phyloP scores from a whole-genome alignment of 2,113 vertebrate genomes.

The Pygoscelis antarcticus region DNA sequence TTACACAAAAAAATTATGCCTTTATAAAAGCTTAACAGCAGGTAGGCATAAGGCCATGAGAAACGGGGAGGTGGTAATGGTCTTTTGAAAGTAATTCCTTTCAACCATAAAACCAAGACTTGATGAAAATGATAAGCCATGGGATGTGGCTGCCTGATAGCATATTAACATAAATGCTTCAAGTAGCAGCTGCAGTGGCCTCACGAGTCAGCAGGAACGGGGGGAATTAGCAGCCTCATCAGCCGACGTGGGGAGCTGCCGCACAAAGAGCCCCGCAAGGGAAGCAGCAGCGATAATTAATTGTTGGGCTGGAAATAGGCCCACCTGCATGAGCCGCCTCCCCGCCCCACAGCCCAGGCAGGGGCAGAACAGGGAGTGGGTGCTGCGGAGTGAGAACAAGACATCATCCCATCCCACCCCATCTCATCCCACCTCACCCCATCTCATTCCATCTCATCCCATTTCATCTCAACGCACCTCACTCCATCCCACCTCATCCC shows the following conservation, averaged over 20 bases:
- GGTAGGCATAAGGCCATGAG: slow-evolving; percentile 59
- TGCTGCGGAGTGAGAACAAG: neutral
- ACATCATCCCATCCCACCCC: accelerated
- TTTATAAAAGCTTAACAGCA: slow-evolving; percentile 73
- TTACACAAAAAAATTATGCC: slow-evolving; percentile 46
- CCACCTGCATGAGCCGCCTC: neutral
- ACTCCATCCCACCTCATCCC: neutral
- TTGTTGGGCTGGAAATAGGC: neutral
- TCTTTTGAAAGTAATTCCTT: slow-evolving; percentile 71
- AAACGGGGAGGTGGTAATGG: slow-evolving; percentile 69
- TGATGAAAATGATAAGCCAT: slow-evolving; percentile 67
- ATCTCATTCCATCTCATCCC: neutral
- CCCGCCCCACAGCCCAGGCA: neutral
- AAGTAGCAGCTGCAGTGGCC: neutral
- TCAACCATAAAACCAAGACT: slow-evolving; percentile 67
- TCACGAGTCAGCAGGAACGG: neutral
- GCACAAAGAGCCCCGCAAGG: neutral
- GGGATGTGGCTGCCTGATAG: slow-evolving; percentile 62
- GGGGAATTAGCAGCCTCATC: neutral
- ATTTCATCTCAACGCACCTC: neutral
- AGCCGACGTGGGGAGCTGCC: neutral
- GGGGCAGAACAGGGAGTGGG: neutral
- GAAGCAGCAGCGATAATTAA: neutral
- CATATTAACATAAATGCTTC: slow-evolving; percentile 60
- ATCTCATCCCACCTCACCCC: no score